Base-by-base conservation (phyloP, 35 echinoderm and acorn worm species). In the Anneissia japonica region DNA sequence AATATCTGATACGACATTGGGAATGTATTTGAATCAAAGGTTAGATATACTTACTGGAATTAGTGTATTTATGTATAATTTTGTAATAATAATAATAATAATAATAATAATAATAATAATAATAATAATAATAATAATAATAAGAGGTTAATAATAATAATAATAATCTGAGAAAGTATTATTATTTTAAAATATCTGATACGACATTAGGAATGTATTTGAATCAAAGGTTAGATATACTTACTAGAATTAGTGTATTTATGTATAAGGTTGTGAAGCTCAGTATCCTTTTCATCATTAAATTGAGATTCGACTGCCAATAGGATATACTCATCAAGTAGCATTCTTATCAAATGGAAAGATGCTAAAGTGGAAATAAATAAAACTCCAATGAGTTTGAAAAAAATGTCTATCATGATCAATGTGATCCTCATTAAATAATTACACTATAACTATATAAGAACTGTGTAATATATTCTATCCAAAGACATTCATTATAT, bases 321-420 rank as follows among this genome's bases (percentile, higher is more conserved):
- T 11, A 99, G 84, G 38, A 99, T 99, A 38, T 99, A 99, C 79
- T 99, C 96, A 43, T 99, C 96, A 21, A 99, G 76, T 17, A 94
- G 82, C 96, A 99, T 99, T 3, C 96, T 86, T 39, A 99, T 99
- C 32, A 99, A 84, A 85, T 99, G 96, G 79, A 99, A 99, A 0
- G 96, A 99, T 46, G 91, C 96, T 99, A 14, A 14, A 28, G 51
- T 13, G 51, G 28, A 64, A 28, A 64, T 14, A 13, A 14, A 13
- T 28, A 13, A 64, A 64, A 64, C 13, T 64, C 51, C 13, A 64
- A 13, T 64, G 12, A 64, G 51, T 13, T 13, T 14, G 51, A 64
- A 64, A 28, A 64, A 64, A 28, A 64, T 13, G 51, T 13, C 28
- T 13, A 28, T 14, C 51, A 64, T 64, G 13, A 14, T 14, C 13